Conservation (phyloP, 2,113 vertebrate genomes). For the Acinonyx jubatus region DNA sequence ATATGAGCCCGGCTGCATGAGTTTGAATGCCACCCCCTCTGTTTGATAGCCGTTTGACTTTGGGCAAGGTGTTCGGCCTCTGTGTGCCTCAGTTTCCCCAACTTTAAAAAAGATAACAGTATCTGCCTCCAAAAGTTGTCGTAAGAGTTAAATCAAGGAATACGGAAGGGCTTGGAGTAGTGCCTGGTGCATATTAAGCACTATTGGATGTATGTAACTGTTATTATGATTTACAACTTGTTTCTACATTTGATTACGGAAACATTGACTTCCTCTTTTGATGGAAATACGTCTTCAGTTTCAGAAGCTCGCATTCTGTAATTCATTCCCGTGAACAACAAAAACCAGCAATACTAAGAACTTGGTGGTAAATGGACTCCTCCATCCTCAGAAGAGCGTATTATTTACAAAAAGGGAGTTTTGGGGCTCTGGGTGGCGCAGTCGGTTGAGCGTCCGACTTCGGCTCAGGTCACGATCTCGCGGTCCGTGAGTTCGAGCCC, state of each 20-base stretch:
- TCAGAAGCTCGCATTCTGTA: neutral
- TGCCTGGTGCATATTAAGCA: neutral
- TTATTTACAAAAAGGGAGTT: neutral
- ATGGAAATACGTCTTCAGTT: neutral
- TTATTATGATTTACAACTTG: neutral
- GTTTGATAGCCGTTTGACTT: neutral
- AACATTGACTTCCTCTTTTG: neutral
- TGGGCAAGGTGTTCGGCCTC: neutral
- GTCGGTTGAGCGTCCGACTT: too few species aligned
- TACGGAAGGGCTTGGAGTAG: neutral
- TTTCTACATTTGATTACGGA: neutral
- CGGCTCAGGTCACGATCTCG: too few species aligned
- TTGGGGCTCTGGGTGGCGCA: neutral
- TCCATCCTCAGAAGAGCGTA: neutral
- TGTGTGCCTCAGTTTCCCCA: slow-evolving; percentile 9
- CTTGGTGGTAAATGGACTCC: neutral
- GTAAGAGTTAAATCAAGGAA: neutral
- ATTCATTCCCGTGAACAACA: neutral
- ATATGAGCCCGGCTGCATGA: neutral
- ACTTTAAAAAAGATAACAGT: neutral
- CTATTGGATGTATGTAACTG: neutral
- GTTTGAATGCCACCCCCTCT: neutral
- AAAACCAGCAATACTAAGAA: neutral
- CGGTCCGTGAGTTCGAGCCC: too few species aligned
- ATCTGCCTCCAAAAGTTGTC: neutral